Evolutionary conservation across 2,113 vertebrate species (phyloP), one percentile per base, ranked within the genome.

Genomic region (Takifugu flavidus): DNA sequence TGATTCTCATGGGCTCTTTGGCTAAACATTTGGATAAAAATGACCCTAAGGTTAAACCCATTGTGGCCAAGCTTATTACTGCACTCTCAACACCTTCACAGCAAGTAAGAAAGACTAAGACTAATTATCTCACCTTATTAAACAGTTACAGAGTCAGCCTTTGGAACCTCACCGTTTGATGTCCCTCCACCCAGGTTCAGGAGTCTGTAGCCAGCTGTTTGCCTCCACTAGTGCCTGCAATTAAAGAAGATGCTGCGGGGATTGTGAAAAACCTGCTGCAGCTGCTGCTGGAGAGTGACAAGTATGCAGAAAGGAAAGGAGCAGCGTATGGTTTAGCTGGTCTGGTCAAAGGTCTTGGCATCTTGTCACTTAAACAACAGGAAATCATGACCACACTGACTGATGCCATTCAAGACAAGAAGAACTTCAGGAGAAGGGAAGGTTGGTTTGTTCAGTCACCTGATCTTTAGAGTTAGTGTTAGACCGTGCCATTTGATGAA

Each of bases 341-440:
- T 4, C 90, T 99, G 76, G 96, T 99, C 65, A 98, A 98, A 62
- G 97, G 97, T 28, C 91, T 99, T 5, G 97, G 97, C 31, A 99
- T 99, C 82, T 91, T 99, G 28, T 95, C 97, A 0, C 94, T 99
- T 45, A 99, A 99, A 77, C 97, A 99, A 86, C 97, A 98, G 88
- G 95, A 99, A 52, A 98, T 99, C 89, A 99, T 99, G 97, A 90
- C 92, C 55, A 96, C 94, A 0, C 86, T 99, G 57, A 99, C 95
- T 0, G 95, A 99, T 4, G 96, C 95, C 70, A 99, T 99, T 78
- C 97, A 99, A 83, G 97, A 99, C 85, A 99, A 99, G 91, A 99
- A 98, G 82, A 98, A 98, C 83, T 96, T 98, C 80, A 93, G 97
- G 52, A 91, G 95, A 20, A 91, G 96, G 79, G 97, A 99, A 69